Conservation (phyloP, 2,113 vertebrate species). For the Chaenocephalus aceratus region DNA sequence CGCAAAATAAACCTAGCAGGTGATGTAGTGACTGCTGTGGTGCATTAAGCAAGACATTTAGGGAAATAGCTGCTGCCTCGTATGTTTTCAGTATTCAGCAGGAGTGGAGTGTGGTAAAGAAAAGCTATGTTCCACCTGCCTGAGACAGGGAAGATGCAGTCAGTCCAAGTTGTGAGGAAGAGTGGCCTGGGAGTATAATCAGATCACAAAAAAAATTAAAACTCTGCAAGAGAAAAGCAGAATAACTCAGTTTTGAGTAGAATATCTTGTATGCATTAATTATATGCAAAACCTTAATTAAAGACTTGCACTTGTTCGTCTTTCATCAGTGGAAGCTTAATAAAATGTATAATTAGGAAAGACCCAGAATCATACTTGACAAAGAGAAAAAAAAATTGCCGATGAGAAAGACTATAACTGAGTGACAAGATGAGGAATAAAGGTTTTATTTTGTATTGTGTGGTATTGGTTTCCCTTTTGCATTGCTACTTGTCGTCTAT, state of each 20-base stretch:
- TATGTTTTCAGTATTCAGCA: slow-evolving; percentile 52
- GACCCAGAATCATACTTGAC: slow-evolving; percentile 47
- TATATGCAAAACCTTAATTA: slow-evolving; percentile 66
- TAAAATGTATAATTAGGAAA: neutral
- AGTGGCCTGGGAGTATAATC: slow-evolving; percentile 24
- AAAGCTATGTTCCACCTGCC: slow-evolving; percentile 40
- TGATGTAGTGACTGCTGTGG: slow-evolving; percentile 38
- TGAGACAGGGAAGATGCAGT: slow-evolving; percentile 28
- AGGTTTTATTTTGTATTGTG: neutral
- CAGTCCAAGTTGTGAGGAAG: slow-evolving; percentile 22
- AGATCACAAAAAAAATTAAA: slow-evolving; percentile 26
- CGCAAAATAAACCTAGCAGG: slow-evolving; percentile 36
- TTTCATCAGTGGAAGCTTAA: slow-evolving; percentile 21
- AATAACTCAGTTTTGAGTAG: slow-evolving; percentile 50
- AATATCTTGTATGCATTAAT: slow-evolving; percentile 67
- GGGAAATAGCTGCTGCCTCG: slow-evolving; percentile 55
- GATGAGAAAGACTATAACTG: slow-evolving; percentile 25
- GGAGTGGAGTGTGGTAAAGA: slow-evolving; percentile 7
- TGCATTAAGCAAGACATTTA: slow-evolving; percentile 43
- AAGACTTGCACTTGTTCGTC: slow-evolving; percentile 49
- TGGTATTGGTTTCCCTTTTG: slow-evolving; percentile 2
- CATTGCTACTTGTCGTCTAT: neutral
- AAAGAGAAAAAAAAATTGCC: too few species aligned
- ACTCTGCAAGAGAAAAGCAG: slow-evolving; percentile 36
- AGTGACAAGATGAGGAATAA: slow-evolving; percentile 19